Percentiles rank a stretch among this genome's conserved stretches.
Evolutionary conservation across 37 sponge, comb jelly and placozoan species (phyloP).

Genomic region (Chondrosia reniformis): DNA sequence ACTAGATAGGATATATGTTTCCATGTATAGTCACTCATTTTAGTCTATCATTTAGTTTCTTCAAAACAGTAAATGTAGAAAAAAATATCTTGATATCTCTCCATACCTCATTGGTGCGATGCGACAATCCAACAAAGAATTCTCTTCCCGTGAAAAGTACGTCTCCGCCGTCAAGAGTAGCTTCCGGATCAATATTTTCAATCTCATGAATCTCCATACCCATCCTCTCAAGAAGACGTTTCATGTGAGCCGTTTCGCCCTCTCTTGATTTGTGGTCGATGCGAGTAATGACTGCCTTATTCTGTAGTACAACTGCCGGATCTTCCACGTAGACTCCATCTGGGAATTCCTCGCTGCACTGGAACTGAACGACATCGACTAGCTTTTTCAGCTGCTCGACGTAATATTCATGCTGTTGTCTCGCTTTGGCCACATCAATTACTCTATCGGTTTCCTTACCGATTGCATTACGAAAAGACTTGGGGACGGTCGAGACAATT

Average conservation of each 20-base stretch:
- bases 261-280: constrained; percentile 53
- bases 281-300: constrained; percentile 57
- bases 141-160: constrained; percentile 90
- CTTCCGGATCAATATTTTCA: constrained; percentile 28
- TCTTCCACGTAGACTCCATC: constrained; percentile 92
- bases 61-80: too few relatives aligned
- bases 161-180: constrained; percentile 82
- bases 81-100: not conserved
- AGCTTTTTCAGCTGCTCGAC: constrained; percentile 28
- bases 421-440: constrained; percentile 57
- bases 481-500: constrained; percentile 47
- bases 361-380: not conserved
- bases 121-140: constrained; percentile 78
- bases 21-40: not conserved
- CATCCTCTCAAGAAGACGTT: constrained; percentile 28
- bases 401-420: constrained; percentile 61
- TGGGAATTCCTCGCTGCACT: constrained; percentile 35
- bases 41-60: too few relatives aligned
- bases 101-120: constrained; percentile 65
- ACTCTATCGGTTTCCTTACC: constrained; percentile 34
- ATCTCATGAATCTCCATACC: constrained; percentile 58
- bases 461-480: constrained; percentile 44
- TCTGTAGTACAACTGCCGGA: constrained; percentile 61
- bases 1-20: not conserved
- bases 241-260: constrained; percentile 55